Conservation (phyloP, 2,888 invertebrate genomes). For the Aethes cnicana region DNA sequence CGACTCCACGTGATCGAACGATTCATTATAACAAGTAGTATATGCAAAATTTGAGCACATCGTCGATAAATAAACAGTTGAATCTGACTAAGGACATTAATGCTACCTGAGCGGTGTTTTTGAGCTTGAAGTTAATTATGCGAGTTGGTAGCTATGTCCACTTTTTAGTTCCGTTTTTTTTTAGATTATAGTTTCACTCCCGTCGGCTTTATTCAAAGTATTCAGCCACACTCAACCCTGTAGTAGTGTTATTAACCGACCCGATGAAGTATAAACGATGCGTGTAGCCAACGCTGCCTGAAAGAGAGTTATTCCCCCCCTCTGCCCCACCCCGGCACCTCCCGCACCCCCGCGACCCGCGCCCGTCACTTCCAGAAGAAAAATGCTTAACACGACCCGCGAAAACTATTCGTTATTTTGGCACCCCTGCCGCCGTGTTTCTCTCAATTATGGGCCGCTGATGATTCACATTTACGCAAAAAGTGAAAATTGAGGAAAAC, state of each 20-base stretch:
- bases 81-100: too few relatives aligned
- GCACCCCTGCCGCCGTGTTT: conserved; percentile 70
- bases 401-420: conserved; percentile 83
- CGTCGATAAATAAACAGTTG: too few relatives aligned
- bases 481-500: conserved; percentile 9
- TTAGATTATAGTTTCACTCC: too few relatives aligned
- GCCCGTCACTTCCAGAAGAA: conserved; percentile 79
- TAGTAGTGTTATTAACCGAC: conserved; percentile 64
- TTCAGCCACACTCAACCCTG: conserved; percentile 32
- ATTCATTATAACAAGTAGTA: too few relatives aligned
- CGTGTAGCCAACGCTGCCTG: conserved; percentile 71
- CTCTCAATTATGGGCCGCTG: conserved; percentile 70
- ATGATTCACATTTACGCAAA: conserved; percentile 27
- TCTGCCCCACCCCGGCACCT: conserved; percentile 34
- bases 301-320: conserved; percentile 64
- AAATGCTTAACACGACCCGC: conserved; percentile 83
- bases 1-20: too few relatives aligned
- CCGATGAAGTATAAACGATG: conserved; percentile 80
- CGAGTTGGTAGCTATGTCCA: too few relatives aligned
- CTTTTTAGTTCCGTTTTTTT: too few relatives aligned
- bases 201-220: conserved; percentile 23
- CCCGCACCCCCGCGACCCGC: conserved; percentile 43
- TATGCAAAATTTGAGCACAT: too few relatives aligned
- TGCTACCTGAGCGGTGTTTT: too few relatives aligned
- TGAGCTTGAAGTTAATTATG: too few relatives aligned